Conservation (phyloP, 2,888 invertebrate species). For the Seira musarum region DNA sequence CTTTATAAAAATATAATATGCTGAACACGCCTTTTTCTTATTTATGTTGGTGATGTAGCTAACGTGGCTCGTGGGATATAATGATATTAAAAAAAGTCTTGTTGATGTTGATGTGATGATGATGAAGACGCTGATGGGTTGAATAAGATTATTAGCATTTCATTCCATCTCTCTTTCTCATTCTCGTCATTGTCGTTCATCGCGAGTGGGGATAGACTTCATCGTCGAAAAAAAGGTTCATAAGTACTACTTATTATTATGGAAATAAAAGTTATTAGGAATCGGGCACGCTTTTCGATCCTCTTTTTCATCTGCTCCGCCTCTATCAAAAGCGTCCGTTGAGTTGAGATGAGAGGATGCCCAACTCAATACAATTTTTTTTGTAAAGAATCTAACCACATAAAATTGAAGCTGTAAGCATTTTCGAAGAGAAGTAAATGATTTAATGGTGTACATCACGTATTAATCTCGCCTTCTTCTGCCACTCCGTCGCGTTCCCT, state of each 20-base stretch:
- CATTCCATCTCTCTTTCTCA: neutral
- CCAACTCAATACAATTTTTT: too few species aligned
- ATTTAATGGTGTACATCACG: slow-evolving; percentile 30
- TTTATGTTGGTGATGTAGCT: slow-evolving; percentile 31
- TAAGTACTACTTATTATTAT: slow-evolving; percentile 32
- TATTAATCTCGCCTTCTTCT: slow-evolving; percentile 19
- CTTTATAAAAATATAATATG: neutral
- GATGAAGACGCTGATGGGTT: slow-evolving; percentile 11
- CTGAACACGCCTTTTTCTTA: slow-evolving; percentile 44
- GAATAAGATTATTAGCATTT: slow-evolving; percentile 38
- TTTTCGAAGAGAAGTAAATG: slow-evolving; percentile 26
- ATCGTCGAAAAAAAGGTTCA: slow-evolving; percentile 33
- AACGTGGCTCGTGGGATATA: slow-evolving; percentile 5
- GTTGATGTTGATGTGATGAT: slow-evolving; percentile 18
- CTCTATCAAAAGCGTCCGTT: neutral
- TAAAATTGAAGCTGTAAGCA: slow-evolving; percentile 2
- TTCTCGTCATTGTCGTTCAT: neutral
- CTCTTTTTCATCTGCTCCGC: slow-evolving; percentile 21
- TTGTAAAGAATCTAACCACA: too few species aligned
- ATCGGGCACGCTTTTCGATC: slow-evolving; percentile 38
- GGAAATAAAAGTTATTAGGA: slow-evolving; percentile 49
- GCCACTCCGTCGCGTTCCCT: neutral
- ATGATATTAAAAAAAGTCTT: neutral
- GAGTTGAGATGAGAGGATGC: slow-evolving; percentile 11
- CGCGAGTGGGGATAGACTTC: slow-evolving; percentile 26